phyloP scores from a whole-genome alignment of 1,140 invertebrate genomes.

The Cryptotermes secundus region DNA sequence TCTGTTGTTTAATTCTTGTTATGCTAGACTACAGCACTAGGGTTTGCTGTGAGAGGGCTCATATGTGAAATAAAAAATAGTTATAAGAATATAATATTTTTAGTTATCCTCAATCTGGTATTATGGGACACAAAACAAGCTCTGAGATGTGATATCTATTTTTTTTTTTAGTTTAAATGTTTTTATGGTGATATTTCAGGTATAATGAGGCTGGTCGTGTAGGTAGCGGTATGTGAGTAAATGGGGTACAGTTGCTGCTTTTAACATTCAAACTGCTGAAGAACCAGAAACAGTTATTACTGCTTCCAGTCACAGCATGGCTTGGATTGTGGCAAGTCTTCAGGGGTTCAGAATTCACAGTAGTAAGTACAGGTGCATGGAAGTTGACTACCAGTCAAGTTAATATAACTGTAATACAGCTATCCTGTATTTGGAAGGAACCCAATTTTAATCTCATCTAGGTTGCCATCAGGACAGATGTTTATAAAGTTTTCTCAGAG shows the following conservation, averaged over 20 bases:
- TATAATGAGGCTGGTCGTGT: conserved; percentile 17
- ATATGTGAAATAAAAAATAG: too few relatives aligned
- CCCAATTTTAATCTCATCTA: neutral
- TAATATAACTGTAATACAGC: neutral
- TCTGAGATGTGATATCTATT: too few relatives aligned
- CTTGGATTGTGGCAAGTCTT: neutral
- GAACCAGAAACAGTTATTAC: neutral
- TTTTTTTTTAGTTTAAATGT: too few relatives aligned
- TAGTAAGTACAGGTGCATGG: neutral
- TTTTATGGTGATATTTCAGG: neutral
- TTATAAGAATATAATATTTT: too few relatives aligned
- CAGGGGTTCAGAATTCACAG: neutral
- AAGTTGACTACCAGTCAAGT: too few relatives aligned
- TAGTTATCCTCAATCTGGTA: too few relatives aligned
- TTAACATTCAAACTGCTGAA: conserved; percentile 6
- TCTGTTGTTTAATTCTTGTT: too few relatives aligned
- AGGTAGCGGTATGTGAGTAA: neutral
- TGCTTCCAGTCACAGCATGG: neutral
- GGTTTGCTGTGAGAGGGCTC: too few relatives aligned
- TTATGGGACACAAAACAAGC: too few relatives aligned
- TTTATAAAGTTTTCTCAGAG: too few relatives aligned
- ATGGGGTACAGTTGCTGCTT: conserved; percentile 9
- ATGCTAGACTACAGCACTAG: too few relatives aligned
- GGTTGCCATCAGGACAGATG: too few relatives aligned
- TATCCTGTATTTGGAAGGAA: neutral